Percentiles rank a stretch among this genome's conserved stretches.
These are phyloP conservation scores for Myotis vivesi DNA, from an alignment of 2,797 vertebrate species.

Conservation along the genomic window DNA sequence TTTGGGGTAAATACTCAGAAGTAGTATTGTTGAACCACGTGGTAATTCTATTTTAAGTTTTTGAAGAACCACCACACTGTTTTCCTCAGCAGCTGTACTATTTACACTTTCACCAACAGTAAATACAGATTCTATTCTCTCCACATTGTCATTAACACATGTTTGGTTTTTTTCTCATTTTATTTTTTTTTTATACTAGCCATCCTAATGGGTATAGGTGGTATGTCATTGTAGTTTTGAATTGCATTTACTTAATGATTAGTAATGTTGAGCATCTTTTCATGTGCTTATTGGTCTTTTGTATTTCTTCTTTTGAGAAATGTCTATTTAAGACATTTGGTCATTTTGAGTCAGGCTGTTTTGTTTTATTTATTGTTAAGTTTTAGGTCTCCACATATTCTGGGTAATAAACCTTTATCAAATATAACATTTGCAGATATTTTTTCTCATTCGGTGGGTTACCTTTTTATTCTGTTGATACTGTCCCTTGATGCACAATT, in stretches of 20 bases:
- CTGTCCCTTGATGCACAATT: neutral
- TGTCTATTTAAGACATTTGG: neutral
- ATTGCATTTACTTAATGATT: neutral
- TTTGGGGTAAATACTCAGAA: neutral
- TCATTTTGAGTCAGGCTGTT: neutral
- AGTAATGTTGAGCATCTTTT: neutral
- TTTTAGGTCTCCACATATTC: neutral
- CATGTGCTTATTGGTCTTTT: neutral
- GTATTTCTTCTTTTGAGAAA: neutral
- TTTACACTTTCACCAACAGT: neutral
- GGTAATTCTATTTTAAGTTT: neutral
- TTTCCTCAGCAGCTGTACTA: neutral
- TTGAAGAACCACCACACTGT: neutral
- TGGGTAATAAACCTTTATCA: neutral
- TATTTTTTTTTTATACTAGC: neutral
- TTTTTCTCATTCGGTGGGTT: neutral
- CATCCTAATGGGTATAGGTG: neutral
- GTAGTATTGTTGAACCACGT: neutral
- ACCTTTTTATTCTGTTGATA: neutral
- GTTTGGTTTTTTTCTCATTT: neutral
- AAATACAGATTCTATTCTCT: neutral
- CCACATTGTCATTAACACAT: neutral
- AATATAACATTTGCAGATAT: neutral
- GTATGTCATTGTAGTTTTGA: neutral
- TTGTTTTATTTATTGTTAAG: neutral